Evolutionary conservation across 2,113 vertebrate genomes (phyloP).

Genomic region (Dromiciops gliroides): DNA sequence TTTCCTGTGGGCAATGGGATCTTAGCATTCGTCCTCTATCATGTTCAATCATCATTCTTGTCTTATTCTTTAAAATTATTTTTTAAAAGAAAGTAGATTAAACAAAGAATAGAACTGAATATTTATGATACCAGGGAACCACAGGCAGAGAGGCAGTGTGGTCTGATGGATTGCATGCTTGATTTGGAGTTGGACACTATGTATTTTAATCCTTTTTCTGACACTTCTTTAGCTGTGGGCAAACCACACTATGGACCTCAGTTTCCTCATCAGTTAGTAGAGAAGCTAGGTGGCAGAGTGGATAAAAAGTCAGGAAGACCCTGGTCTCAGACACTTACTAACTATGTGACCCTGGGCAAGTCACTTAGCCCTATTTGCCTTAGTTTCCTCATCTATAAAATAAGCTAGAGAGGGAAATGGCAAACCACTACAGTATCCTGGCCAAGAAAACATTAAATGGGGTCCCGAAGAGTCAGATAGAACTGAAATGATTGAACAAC

Average conservation of each 20-base stretch:
- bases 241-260: background rate
- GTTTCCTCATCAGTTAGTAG: background rate
- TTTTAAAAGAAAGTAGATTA: constrained; percentile 63
- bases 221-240: background rate
- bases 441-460: background rate
- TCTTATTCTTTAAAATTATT: constrained; percentile 54
- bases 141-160: background rate
- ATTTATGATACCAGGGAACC: constrained; percentile 23
- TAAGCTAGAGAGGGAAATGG: background rate
- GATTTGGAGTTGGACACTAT: background rate
- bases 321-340: background rate
- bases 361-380: background rate
- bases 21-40: constrained; percentile 52
- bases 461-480: background rate
- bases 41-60: background rate
- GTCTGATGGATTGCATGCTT: background rate
- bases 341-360: background rate
- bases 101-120: constrained; percentile 51
- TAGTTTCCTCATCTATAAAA: background rate
- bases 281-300: background rate
- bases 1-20: background rate
- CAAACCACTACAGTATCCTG: background rate
- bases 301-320: background rate
- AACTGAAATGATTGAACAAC: background rate
- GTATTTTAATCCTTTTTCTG: background rate